Conservation (phyloP, 2,797 vertebrate genomes). For the Sorex maritimensis region DNA sequence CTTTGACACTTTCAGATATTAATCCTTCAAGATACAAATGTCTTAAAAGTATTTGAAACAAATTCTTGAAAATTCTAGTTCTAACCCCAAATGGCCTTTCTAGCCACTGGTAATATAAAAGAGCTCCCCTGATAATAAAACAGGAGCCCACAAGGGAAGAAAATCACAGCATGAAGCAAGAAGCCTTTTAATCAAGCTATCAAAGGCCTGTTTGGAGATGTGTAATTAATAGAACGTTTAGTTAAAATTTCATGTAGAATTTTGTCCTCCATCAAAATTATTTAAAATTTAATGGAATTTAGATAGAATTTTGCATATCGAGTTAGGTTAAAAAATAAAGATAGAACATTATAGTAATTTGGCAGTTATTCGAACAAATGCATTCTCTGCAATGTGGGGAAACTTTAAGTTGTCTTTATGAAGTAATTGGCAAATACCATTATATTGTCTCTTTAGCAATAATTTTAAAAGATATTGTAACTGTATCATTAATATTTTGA, state of each 20-base stretch:
- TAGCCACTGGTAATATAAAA: conserved; percentile 10
- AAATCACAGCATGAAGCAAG: conserved; percentile 22
- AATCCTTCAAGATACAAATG: background rate
- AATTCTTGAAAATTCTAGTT: conserved; percentile 20
- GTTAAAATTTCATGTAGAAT: conserved; percentile 63
- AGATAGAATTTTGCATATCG: conserved; percentile 35
- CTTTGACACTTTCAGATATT: conserved; percentile 50
- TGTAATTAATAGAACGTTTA: conserved; percentile 66
- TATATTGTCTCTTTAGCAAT: conserved; percentile 17
- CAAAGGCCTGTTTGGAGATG: conserved; percentile 11
- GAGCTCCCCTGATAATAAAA: background rate
- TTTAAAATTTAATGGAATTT: conserved; percentile 50
- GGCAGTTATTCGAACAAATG: conserved; percentile 11
- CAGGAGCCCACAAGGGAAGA: conserved; percentile 12
- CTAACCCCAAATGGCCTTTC: conserved; percentile 36
- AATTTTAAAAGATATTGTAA: conserved; percentile 30
- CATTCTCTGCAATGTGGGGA: background rate
- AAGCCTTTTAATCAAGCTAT: conserved; percentile 46
- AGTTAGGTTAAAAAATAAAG: conserved; percentile 48
- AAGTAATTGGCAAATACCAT: background rate
- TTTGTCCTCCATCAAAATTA: background rate
- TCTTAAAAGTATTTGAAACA: conserved; percentile 66
- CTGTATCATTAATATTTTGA: background rate
- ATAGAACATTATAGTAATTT: background rate
- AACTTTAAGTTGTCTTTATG: background rate